Conservation (phyloP, 37 sponge, comb jelly and placozoan species). For the Mnemiopsis leidyi region DNA sequence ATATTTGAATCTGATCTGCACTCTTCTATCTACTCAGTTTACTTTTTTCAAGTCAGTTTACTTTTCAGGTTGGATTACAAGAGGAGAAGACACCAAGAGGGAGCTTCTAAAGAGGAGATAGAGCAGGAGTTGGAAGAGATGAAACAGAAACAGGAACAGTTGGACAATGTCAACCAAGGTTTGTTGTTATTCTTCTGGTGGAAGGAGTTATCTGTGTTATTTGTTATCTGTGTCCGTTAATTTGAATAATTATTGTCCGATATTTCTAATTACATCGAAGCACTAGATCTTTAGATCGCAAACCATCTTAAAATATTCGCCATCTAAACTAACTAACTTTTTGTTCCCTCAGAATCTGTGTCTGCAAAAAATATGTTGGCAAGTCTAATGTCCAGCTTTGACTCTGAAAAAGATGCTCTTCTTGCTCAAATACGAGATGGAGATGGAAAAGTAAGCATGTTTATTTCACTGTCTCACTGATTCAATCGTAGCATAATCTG, state of each 20-base stretch:
- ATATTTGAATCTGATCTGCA: no score
- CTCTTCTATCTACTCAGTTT: no score
- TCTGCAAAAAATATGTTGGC: conserved; percentile 15
- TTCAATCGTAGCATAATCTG: no score
- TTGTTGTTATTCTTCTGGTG: no score
- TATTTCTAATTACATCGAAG: no score
- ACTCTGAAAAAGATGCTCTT: neutral
- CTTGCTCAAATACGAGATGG: neutral
- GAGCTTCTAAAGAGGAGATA: conserved; percentile 30
- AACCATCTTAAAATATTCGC: no score
- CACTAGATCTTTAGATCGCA: no score
- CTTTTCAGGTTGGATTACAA: conserved; percentile 8
- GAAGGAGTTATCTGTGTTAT: no score
- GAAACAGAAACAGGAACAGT: conserved; percentile 20
- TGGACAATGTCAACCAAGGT: neutral
- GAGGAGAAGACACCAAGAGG: neutral
- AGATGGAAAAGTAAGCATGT: neutral
- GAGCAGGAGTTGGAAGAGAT: conserved; percentile 61
- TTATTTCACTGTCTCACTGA: no score
- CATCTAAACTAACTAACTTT: no score
- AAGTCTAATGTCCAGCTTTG: neutral
- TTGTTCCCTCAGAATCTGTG: neutral
- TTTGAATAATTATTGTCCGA: no score
- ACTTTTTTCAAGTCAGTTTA: neutral
- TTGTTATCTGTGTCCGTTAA: no score